Evolutionary conservation across 2,113 vertebrate species (phyloP), one percentile per base, ranked within the genome.

Genomic region (Lasiurus cinereus): DNA sequence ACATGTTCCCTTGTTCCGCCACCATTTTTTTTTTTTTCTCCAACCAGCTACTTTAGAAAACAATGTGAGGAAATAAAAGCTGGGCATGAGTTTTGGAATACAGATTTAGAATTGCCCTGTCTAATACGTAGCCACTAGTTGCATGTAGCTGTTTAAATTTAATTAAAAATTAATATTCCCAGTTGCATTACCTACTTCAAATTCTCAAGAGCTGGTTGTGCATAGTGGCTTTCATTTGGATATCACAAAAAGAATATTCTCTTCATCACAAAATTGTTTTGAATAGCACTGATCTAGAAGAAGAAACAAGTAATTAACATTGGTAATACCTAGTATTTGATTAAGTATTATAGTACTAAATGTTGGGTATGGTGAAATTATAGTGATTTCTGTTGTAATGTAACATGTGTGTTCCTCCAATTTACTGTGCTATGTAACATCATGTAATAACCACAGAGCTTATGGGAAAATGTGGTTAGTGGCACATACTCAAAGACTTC

Each of bases 11-110:
- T n/a, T n/a, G n/a, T n/a, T n/a, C n/a, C n/a, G n/a, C n/a, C n/a
- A n/a, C n/a, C n/a, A n/a, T n/a, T n/a, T n/a, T n/a, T n/a, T n/a
- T n/a, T n/a, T n/a, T n/a, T n/a, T n/a, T n/a, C n/a, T n/a, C n/a
- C n/a, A n/a, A n/a, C n/a, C n/a, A 88, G 48, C 67, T 84, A 18
- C 31, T 90, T 96, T 36, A 72, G 11, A 70, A 94, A 95, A 52
- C 16, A 80, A 92, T 66, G 56, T 74, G 54, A 84, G 16, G 85
- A 88, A 43, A 31, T 18, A 52, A 59, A 95, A 90, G 18, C 24
- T 95, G 36, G 13, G 15, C 27, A 90, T 87, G 46, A 64, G 43
- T 62, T 92, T 96, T 82, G 13, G 59, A 80, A 56, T 74, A 50
- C 2, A 86, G 66, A 15, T 92, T 80, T 72, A 84, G 12, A 9